Evolutionary conservation across 2,888 invertebrate genomes (phyloP).

Genomic region (Actias luna): DNA sequence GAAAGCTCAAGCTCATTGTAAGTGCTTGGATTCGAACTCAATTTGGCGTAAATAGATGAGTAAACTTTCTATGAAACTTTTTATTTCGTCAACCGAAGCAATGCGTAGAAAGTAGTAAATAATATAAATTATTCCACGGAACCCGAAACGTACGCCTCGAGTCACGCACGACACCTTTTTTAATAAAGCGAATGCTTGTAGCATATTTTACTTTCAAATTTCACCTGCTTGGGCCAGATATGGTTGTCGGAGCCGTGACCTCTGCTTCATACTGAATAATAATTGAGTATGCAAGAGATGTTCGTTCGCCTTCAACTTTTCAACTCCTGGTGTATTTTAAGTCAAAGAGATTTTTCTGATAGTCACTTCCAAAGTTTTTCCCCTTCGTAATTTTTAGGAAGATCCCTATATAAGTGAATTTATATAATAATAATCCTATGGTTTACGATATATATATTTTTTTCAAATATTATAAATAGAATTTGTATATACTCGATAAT

Average conservation of each 20-base stretch:
- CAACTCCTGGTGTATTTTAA: neutral
- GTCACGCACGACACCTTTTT: conserved; percentile 1
- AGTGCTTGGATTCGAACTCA: no score
- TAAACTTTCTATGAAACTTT: no score
- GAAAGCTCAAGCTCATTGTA: no score
- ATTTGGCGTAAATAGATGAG: no score
- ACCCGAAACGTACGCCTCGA: neutral
- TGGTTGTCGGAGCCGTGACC: conserved; percentile 8
- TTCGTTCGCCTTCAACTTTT: conserved; percentile 2
- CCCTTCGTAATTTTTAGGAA: neutral
- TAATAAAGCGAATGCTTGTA: conserved; percentile 12
- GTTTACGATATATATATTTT: neutral
- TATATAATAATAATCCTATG: neutral
- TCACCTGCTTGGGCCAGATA: conserved; percentile 9
- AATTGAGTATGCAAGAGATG: conserved; percentile 8
- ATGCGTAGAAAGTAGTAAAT: no score
- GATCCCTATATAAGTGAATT: neutral
- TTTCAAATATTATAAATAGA: no score
- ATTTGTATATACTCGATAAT: no score
- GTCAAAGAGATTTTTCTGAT: neutral
- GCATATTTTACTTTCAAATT: conserved; percentile 15
- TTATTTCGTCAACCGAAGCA: no score
- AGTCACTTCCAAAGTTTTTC: neutral
- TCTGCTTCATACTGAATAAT: conserved; percentile 9
- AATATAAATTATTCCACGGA: neutral